These are phyloP conservation scores for Maniola hyperantus DNA, from an alignment of 2,888 invertebrate species.

Conservation along the genomic window DNA sequence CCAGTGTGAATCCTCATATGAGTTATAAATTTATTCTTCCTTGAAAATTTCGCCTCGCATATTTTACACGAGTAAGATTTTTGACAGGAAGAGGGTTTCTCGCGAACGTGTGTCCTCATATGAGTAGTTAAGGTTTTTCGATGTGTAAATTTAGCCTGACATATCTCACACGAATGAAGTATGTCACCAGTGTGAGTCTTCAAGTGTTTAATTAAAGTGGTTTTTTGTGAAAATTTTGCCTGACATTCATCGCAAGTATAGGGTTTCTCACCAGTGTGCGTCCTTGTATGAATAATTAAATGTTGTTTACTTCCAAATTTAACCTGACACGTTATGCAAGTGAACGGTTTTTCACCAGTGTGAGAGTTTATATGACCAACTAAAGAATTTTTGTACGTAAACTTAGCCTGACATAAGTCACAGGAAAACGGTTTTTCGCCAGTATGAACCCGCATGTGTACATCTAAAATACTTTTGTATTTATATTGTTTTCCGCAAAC, in stretches of 20 bases:
- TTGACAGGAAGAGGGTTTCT: no score
- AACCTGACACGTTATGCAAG: background rate
- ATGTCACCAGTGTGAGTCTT: no score
- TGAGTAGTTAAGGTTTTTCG: no score
- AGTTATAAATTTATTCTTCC: background rate
- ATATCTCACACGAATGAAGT: no score
- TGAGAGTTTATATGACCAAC: background rate
- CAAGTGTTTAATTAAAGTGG: no score
- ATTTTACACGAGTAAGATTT: background rate
- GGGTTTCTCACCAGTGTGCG: background rate
- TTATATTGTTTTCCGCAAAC: background rate
- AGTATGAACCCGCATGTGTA: background rate
- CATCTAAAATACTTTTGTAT: background rate
- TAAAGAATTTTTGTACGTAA: background rate
- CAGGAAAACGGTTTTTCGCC: background rate
- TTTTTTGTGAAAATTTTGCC: background rate
- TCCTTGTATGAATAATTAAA: background rate
- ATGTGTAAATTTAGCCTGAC: no score
- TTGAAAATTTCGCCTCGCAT: background rate
- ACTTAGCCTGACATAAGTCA: background rate
- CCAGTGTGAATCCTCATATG: background rate
- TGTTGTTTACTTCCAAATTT: background rate
- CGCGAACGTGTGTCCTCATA: no score
- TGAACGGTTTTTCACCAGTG: background rate
- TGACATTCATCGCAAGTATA: background rate